Evolutionary conservation across 2,797 vertebrate genomes (phyloP).

Genomic region (Pangasius mekongensis): DNA sequence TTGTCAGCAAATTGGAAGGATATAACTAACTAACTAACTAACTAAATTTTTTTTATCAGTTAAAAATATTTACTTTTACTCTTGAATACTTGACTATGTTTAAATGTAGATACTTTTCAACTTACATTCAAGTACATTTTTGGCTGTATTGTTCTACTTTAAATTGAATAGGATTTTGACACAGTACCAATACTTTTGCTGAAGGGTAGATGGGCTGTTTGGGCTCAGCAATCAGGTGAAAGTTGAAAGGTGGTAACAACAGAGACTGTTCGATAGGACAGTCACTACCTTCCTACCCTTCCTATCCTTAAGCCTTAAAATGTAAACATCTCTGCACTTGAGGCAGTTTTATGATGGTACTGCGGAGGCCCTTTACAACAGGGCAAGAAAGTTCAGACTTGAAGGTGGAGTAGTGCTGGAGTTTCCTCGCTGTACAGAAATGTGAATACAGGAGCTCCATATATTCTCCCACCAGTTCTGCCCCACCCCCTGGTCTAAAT

Average conservation of each 20-base stretch:
- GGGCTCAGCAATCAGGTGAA: neutral
- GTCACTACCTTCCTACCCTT: neutral
- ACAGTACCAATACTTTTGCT: neutral
- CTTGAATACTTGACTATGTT: neutral
- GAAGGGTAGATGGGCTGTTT: neutral
- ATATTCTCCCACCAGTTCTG: neutral
- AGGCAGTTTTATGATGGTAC: conserved; percentile 11
- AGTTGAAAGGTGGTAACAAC: neutral
- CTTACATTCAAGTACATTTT: neutral
- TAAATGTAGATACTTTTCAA: neutral
- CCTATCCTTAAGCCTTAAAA: conserved; percentile 17
- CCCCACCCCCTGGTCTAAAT: conserved; percentile 31
- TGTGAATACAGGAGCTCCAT: conserved; percentile 33
- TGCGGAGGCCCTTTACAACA: conserved; percentile 15
- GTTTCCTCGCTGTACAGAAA: conserved; percentile 36
- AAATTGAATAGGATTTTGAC: neutral
- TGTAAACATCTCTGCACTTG: conserved; percentile 27
- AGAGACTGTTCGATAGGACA: conserved; percentile 10
- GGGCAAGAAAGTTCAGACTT: conserved; percentile 26
- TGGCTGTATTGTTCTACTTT: neutral
- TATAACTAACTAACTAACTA: neutral
- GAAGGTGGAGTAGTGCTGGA: neutral
- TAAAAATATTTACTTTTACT: neutral
- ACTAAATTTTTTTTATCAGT: neutral
- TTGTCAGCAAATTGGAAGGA: neutral